Evolutionary conservation across 2,888 invertebrate genomes (phyloP).

Genomic region (Meandrusa payeni): DNA sequence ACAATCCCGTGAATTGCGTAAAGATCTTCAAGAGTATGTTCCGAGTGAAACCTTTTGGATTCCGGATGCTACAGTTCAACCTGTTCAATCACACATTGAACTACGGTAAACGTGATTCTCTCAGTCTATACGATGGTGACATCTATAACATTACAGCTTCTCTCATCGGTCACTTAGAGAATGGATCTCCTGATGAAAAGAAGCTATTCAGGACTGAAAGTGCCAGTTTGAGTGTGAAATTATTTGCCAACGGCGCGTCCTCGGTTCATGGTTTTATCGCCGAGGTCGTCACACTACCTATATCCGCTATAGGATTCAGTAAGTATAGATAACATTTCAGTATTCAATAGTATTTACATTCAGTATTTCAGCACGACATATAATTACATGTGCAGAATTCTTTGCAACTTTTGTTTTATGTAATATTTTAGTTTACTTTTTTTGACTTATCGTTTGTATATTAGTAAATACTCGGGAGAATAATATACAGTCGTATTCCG

Average conservation of each 20-base stretch:
- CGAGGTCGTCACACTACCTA: constrained; percentile 96
- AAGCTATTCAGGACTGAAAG: constrained; percentile 87
- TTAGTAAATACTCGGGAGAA: no score
- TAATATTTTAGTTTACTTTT: no score
- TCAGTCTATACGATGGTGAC: constrained; percentile 95
- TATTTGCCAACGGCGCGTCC: constrained; percentile 97
- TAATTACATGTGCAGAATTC: no score
- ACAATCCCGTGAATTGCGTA: constrained; percentile 97
- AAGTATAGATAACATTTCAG: constrained; percentile 75
- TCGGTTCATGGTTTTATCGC: constrained; percentile 98
- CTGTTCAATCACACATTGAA: constrained; percentile 92
- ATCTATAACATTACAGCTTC: constrained; percentile 91
- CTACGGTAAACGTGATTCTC: constrained; percentile 90
- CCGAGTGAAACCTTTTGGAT: constrained; percentile 92
- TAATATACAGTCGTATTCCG: no score
- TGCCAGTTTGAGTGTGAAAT: constrained; percentile 91
- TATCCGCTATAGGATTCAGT: constrained; percentile 94
- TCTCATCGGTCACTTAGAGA: constrained; percentile 86
- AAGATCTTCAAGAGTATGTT: constrained; percentile 96
- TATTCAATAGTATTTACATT: no score
- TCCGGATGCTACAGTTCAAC: constrained; percentile 94
- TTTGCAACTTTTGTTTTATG: no score
- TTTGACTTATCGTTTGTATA: no score
- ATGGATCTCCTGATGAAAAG: constrained; percentile 86
- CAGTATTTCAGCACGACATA: no score